Evolutionary conservation across 2,797 vertebrate genomes (phyloP), one percentile per base, ranked within the genome.

Genomic region (Acanthurus lineatus): DNA sequence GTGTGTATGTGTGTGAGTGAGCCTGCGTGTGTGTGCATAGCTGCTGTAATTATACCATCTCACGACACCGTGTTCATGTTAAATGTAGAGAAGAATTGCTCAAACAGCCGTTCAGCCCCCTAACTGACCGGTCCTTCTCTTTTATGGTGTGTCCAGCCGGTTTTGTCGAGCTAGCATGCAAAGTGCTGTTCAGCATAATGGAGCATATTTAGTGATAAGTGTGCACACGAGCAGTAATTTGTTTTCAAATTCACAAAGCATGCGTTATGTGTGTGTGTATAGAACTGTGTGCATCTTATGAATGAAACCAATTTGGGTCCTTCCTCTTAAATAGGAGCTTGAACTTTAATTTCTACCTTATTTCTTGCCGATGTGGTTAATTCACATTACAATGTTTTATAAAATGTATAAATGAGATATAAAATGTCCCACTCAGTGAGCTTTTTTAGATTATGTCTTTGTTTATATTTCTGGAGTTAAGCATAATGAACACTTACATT

Each of bases 41-140:
- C 53, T 28, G 19, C 6, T 17, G n/a, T 56, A 52, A 51, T 32
- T 12, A 56, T 19, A 16, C 47, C 53, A 19, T 84, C 60, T 75
- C 76, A 79, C 48, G 17, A 5, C 48, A 63, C 53, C 16, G 48
- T 53, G 57, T 48, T 82, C 56, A 62, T 69, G 67, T 82, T 81
- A 76, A 82, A 68, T 84, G 69, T 61, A 66, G 62, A 79, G 71
- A 11, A 67, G 59, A 72, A 83, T 69, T 81, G 84, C 74, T 87
- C 76, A 81, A 73, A 69, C 12, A 62, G 75, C 76, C 57, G 3
- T 75, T 81, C 17, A 67, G 66, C 45, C 47, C 53, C 20, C 66
- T 76, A 61, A 67, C 63, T 28, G 35, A 71, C 68, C 52, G 70
- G 67, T 17, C 9, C 72, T 7, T 28, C 65, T 72, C 25, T 77